phyloP scores from a whole-genome alignment of 2,113 vertebrate species.

The Sander lucioperca region DNA sequence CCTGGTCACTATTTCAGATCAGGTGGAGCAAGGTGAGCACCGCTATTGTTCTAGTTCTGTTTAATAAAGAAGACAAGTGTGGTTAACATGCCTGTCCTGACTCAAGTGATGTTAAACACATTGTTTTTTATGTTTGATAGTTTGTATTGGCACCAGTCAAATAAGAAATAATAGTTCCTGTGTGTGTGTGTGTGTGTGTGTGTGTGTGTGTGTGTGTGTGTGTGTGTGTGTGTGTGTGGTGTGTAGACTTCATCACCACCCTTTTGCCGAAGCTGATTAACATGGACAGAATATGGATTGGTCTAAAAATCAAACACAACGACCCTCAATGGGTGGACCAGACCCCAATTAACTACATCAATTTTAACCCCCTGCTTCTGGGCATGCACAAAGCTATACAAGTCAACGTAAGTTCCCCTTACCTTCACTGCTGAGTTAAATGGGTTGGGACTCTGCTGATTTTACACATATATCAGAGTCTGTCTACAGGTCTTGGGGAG shows the following conservation, averaged over 20 bases:
- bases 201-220: no score
- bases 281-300: slow-evolving; percentile 88
- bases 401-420: slow-evolving; percentile 84
- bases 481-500: background rate
- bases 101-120: background rate
- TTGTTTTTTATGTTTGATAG: background rate
- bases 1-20: slow-evolving; percentile 89
- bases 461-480: background rate
- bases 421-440: background rate
- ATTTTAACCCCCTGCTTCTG: slow-evolving; percentile 90
- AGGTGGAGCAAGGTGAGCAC: slow-evolving; percentile 92
- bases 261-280: slow-evolving; percentile 81
- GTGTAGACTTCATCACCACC: slow-evolving; percentile 92
- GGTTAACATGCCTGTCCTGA: background rate
- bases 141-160: background rate
- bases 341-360: slow-evolving; percentile 83
- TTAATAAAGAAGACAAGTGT: background rate
- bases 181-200: no score
- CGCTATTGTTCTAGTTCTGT: background rate
- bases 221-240: background rate
- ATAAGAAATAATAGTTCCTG: background rate
- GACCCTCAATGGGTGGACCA: slow-evolving; percentile 87
- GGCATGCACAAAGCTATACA: slow-evolving; percentile 83
- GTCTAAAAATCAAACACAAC: slow-evolving; percentile 82
- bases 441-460: no score